Conservation (phyloP, 2,797 vertebrate genomes). For the Leucoraja ocellata region DNA sequence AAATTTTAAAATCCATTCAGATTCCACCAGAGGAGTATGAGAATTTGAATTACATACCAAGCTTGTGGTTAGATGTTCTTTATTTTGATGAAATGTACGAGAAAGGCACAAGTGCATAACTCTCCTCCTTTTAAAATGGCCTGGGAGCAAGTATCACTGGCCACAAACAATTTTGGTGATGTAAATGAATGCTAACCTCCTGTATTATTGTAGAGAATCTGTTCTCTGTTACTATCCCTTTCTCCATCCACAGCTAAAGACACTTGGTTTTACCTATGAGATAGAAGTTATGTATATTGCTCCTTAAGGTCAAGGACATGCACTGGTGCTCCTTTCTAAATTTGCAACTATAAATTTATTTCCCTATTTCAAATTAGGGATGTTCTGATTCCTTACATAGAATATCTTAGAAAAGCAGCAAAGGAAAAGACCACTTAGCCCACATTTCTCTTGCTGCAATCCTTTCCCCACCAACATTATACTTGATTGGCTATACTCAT, state of each 20-base stretch:
- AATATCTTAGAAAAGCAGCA: neutral
- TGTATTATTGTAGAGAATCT: neutral
- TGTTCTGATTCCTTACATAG: neutral
- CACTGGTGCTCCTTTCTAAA: no score
- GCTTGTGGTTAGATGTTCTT: neutral
- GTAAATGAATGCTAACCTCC: neutral
- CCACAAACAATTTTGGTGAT: neutral
- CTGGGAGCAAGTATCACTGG: no score
- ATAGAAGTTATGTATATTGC: no score
- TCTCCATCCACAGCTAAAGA: neutral
- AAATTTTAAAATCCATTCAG: neutral
- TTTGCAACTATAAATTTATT: no score
- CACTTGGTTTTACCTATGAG: neutral
- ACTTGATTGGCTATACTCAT: neutral
- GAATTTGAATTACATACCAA: neutral
- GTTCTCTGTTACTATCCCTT: neutral
- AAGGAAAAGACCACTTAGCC: neutral
- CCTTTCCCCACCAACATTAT: neutral
- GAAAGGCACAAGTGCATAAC: neutral
- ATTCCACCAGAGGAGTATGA: neutral
- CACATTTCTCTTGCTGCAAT: neutral
- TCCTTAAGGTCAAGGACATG: no score
- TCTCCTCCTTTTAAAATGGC: no score
- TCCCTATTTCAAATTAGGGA: neutral
- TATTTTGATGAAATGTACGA: neutral